A percentile compares a stretch with the other conserved stretches of the same genome.
phyloP scores from a whole-genome alignment of 2,888 invertebrate genomes.

The Eucera pruinosa region DNA sequence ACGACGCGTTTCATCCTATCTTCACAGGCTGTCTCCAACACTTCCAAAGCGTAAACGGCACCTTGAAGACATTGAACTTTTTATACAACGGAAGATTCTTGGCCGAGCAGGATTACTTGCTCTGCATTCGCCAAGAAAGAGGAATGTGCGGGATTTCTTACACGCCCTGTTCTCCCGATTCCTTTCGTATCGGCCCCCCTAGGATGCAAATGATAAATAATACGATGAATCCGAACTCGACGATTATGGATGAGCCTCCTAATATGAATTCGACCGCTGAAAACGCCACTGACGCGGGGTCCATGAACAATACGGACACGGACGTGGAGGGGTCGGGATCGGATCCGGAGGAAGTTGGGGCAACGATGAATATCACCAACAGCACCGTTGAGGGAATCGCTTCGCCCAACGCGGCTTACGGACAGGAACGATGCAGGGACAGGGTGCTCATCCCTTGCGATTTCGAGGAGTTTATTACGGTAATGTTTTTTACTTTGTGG shows the following conservation, averaged over 20 bases:
- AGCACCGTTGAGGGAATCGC: constrained; percentile 68
- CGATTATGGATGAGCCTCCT: not conserved
- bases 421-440: constrained; percentile 87
- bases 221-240: constrained; percentile 33
- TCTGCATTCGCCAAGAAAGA: constrained; percentile 89
- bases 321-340: constrained; percentile 81
- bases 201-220: constrained; percentile 11
- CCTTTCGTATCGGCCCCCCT: constrained; percentile 90
- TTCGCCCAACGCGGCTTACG: constrained; percentile 67
- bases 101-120: constrained; percentile 91
- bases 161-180: constrained; percentile 90
- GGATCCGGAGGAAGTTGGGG: constrained; percentile 70
- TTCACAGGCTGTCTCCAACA: constrained; percentile 90
- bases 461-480: constrained; percentile 92
- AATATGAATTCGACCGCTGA: constrained; percentile 32
- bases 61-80: constrained; percentile 91
- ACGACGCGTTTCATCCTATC: no score
- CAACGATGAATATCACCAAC: constrained; percentile 75
- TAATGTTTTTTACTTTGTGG: constrained; percentile 61
- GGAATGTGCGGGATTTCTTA: constrained; percentile 92
- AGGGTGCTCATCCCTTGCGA: constrained; percentile 93
- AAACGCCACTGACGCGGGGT: not conserved
- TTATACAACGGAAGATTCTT: constrained; percentile 93
- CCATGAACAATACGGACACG: constrained; percentile 38
- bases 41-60: constrained; percentile 87